Percentiles rank a stretch among this genome's conserved stretches.
These are phyloP conservation scores for Seladonia tumulorum DNA, from an alignment of 2,888 invertebrate genomes.

Conservation along the genomic window DNA sequence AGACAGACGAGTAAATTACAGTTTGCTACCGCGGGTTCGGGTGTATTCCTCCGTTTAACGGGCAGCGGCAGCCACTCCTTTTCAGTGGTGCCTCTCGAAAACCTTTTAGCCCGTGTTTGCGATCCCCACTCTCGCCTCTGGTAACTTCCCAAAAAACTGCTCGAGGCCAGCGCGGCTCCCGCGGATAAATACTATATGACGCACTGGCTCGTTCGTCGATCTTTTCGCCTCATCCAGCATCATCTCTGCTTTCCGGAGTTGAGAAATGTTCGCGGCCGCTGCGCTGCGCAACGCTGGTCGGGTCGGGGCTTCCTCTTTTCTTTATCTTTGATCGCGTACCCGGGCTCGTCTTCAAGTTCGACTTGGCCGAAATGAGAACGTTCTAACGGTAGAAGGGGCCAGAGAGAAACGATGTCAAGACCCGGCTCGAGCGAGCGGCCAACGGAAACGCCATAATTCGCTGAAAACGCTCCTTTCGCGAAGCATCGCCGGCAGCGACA, in stretches of 20 bases:
- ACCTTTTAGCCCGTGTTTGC: conserved; percentile 66
- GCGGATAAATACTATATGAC: conserved; percentile 50
- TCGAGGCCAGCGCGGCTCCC: conserved; percentile 30
- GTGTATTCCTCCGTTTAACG: conserved; percentile 66
- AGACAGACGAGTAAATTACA: conserved; percentile 65
- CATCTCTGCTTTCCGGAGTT: not conserved
- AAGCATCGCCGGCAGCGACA: conserved; percentile 40
- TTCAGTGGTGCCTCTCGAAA: conserved; percentile 52
- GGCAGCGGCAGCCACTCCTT: conserved; percentile 58
- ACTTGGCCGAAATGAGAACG: conserved; percentile 5
- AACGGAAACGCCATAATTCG: conserved; percentile 51
- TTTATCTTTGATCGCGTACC: not conserved
- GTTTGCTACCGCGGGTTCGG: conserved; percentile 60
- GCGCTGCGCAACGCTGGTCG: not conserved
- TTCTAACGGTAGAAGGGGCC: not conserved
- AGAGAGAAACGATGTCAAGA: conserved; percentile 10
- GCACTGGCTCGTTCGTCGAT: conserved; percentile 39
- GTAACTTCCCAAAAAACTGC: conserved; percentile 56
- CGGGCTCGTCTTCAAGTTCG: not conserved
- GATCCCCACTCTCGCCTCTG: conserved; percentile 31
- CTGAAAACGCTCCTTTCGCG: conserved; percentile 37
- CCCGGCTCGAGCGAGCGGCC: not conserved
- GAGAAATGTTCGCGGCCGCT: not conserved
- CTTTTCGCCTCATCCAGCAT: conserved; percentile 21
- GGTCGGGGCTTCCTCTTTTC: not conserved